Base-by-base conservation (phyloP, 2,888 invertebrate species). In the Lepidocyrtoides sp. region DNA sequence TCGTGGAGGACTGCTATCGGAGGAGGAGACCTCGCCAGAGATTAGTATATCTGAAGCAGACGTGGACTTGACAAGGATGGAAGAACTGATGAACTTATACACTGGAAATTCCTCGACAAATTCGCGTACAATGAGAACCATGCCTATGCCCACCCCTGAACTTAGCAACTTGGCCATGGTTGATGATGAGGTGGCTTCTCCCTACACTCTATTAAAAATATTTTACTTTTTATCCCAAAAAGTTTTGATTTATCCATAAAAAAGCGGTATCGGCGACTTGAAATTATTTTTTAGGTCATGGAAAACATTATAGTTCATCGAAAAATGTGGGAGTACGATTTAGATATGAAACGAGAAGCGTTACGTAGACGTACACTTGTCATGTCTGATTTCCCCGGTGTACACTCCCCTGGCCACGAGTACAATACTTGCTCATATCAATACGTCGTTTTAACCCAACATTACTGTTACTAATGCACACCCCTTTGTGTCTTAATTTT, bases 341-440 rank as follows among this genome's bases (percentile, higher is more conserved):
- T 93, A 75, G 93, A 93, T n/a, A 66, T 88, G 57, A 92, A 92
- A 48, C 75, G 93, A 14, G 91, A 93, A 26, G 81, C 89, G n/a
- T 79, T 93, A 0, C 44, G 89, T 41, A 82, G 81, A 83, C 75
- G 92, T 14, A 85, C 91, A 26, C 79, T 89, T 0, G 72, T 85
- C 1, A 60, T 85, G 75, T 85, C 91, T 17, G 69, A 84, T 44
- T 89, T 79, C 77, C 77, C 87, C 0, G 92, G 91, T 20, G 83
- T 91, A 44, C 90, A 91, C 63, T 75, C 79, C 17, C 54, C 81
- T 14, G 89, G 83, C 41, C 26, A 63, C 26, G 66, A 69, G 92
- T 92, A 92, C 41, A 14, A 57, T 1, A 66, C 12, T 0, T 23
- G 2, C 36, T 60, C 14, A 1, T 48, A 79, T 5, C 23, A 7